A percentile compares a stretch with the other conserved stretches of the same genome.
These are phyloP conservation scores for Sinhomidia bicolor DNA, from an alignment of 2,888 invertebrate species.

Conservation along the genomic window DNA sequence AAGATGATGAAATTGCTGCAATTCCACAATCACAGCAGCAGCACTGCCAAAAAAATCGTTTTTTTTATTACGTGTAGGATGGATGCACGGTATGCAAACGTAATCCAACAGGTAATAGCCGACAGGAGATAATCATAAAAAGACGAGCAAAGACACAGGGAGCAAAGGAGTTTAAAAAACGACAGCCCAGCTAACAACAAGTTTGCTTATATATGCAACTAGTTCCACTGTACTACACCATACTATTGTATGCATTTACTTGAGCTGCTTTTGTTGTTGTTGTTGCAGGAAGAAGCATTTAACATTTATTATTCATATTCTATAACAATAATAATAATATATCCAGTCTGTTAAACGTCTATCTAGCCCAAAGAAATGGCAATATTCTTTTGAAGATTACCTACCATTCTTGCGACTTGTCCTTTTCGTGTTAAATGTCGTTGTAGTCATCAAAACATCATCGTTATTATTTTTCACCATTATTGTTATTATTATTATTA, in stretches of 20 bases:
- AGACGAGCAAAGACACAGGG: slow-evolving; percentile 5
- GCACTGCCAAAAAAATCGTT: not conserved
- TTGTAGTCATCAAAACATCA: not conserved
- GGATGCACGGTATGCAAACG: not conserved
- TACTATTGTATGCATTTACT: not conserved
- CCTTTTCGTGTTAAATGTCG: slow-evolving; percentile 25
- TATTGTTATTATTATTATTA: slow-evolving; percentile 52
- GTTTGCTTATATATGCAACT: too few relatives aligned
- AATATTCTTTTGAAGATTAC: not conserved
- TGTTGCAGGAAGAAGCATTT: slow-evolving; percentile 5
- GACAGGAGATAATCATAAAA: slow-evolving; percentile 26
- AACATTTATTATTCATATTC: not conserved
- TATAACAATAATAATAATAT: not conserved
- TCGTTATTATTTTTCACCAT: slow-evolving; percentile 3
- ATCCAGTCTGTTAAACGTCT: not conserved
- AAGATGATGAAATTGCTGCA: not conserved
- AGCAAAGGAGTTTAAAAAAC: not conserved
- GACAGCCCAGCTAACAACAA: not conserved
- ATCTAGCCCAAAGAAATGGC: not conserved
- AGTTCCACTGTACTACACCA: too few relatives aligned
- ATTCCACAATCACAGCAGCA: not conserved
- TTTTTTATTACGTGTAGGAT: not conserved
- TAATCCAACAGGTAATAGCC: slow-evolving; percentile 38
- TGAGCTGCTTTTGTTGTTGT: not conserved
- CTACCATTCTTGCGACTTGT: not conserved